These are phyloP conservation scores for Merops nubicus DNA, from an alignment of 2,113 vertebrate species.

Conservation along the genomic window DNA sequence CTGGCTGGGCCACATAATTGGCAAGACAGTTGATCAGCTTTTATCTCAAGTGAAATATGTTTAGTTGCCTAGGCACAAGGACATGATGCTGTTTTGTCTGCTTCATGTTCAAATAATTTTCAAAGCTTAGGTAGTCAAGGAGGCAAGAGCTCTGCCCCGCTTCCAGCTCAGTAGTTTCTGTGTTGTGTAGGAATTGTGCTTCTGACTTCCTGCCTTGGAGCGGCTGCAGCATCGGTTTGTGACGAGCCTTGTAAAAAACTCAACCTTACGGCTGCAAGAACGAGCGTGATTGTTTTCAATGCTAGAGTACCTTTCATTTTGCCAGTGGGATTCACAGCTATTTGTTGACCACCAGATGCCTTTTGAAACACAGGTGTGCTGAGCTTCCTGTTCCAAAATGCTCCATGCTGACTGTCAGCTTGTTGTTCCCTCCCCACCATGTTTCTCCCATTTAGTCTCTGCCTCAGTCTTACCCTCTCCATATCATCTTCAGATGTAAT, in stretches of 20 bases:
- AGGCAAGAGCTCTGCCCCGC: background rate
- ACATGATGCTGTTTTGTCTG: background rate
- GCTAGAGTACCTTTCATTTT: background rate
- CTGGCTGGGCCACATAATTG: too few species aligned
- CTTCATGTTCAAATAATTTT: background rate
- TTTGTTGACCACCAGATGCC: background rate
- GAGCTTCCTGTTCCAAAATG: background rate
- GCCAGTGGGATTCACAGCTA: background rate
- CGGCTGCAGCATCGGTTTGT: background rate
- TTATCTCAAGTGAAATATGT: background rate
- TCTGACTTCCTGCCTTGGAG: background rate
- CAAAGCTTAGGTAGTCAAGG: background rate
- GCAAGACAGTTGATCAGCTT: accelerated
- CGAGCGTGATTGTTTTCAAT: background rate
- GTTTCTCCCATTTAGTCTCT: background rate
- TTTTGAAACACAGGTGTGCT: background rate
- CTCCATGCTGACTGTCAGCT: background rate
- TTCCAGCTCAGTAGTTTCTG: background rate
- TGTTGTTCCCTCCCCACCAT: background rate
- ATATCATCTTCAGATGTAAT: background rate
- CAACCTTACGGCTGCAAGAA: background rate
- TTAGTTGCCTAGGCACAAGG: background rate
- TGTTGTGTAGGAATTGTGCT: background rate
- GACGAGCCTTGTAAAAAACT: background rate
- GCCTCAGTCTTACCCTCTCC: background rate